Evolutionary conservation across 2,113 vertebrate species (phyloP).

Genomic region (Danionella cerebrum): DNA sequence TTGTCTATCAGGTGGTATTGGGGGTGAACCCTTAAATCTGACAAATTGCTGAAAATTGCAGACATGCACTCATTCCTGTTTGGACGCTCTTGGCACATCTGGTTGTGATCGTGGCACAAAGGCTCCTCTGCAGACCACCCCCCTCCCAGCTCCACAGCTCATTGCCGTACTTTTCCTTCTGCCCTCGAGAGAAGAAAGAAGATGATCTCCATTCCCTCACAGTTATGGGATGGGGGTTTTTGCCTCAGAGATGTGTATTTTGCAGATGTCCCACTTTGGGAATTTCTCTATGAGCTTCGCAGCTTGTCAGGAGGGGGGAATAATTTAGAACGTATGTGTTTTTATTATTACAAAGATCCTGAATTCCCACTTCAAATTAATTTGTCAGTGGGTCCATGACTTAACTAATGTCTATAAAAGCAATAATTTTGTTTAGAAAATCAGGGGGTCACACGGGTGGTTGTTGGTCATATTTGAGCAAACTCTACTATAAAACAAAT

Average conservation of each 20-base stretch:
- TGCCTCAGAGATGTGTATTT: background rate
- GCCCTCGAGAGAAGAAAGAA: constrained; percentile 17
- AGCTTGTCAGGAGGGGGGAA: no score
- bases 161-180: constrained; percentile 48
- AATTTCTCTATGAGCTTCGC: no score
- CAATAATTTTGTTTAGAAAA: no score
- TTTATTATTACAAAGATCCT: no score
- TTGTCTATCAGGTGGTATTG: constrained; percentile 58
- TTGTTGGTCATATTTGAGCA: no score
- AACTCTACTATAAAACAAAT: no score
- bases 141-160: background rate
- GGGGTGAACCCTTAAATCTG: constrained; percentile 63
- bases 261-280: constrained; percentile 32
- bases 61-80: constrained; percentile 68
- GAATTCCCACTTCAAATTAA: no score
- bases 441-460: no score
- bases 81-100: constrained; percentile 70
- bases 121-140: constrained; percentile 47
- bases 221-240: constrained; percentile 8
- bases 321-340: no score
- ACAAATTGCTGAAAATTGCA: constrained; percentile 78
- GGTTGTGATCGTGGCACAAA: constrained; percentile 70
- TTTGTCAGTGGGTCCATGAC: no score
- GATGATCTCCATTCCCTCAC: constrained; percentile 7
- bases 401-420: no score